Base-by-base conservation (phyloP, 1,140 invertebrate species). In the Drosophila takahashii region DNA sequence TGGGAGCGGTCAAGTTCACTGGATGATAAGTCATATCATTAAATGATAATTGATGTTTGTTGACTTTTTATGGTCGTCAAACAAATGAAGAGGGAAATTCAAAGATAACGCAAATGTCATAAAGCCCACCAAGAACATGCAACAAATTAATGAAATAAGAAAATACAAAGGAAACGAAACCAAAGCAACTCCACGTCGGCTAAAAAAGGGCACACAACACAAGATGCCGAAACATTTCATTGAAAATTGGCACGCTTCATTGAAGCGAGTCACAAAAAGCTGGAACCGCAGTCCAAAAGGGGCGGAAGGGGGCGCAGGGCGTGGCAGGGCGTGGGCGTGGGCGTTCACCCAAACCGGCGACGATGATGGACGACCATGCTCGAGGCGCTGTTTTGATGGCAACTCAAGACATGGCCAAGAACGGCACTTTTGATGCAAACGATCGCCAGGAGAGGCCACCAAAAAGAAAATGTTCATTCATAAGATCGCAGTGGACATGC, bases 241-340 rank as follows among this genome's bases (percentile, higher is more conserved):
- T 84, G 67, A 77, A 78, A 90, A 84, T 80, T 89, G 84, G 85
- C 84, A 89, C 85, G 84, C 84, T 89, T 80, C 84, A 90, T 29
- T 89, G 84, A 66, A 89, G 84, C 84, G 80, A 41, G 59, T 52
- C 57, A 48, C 48, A 56, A 64, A 47, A 77, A 64, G 57, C 64
- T 48, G 58, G 41, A 71, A 29, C 15, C 50, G 10, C 45, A 52
- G 27, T 47, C 36, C 10, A 42, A 56, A 11, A 16, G 53, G 37
- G 53, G 37, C 27, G 50, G 39, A 10, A 42, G 15, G 8, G 26
- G 13, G 26, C 27, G 44, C 37, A 32, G 42, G 71, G 67, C 48
- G 18, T 44, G 62, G 69, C 26, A 18, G 45, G 41, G 56, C 22
- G 34, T 34, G 45, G 65, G 80, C 62, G 77, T 77, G 60, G 81